Percentiles rank a stretch among this genome's conserved stretches.
phyloP scores from a whole-genome alignment of 2,888 invertebrate species.

The Orchestes rusci region DNA sequence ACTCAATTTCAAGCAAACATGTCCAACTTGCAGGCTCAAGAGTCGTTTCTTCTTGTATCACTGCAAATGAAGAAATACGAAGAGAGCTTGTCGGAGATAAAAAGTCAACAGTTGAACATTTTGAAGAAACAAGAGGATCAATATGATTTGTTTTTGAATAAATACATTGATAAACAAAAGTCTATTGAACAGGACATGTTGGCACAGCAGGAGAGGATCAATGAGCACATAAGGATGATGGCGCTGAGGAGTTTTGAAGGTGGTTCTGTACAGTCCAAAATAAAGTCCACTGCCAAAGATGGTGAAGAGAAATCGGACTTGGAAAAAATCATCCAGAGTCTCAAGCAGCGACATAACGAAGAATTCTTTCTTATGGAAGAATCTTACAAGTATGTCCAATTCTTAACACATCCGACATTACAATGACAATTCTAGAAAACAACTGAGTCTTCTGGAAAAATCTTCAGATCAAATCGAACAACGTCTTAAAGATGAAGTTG shows the following conservation, averaged over 20 bases:
- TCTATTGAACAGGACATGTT: constrained; percentile 53
- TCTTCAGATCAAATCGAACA: constrained; percentile 52
- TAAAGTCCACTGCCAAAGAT: background rate
- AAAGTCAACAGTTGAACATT: constrained; percentile 51
- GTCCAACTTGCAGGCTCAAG: constrained; percentile 54
- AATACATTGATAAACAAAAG: constrained; percentile 50
- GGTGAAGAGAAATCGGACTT: constrained; percentile 31
- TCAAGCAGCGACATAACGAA: constrained; percentile 52
- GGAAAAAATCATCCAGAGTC: constrained; percentile 44
- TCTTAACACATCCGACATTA: background rate
- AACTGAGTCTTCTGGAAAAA: constrained; percentile 51
- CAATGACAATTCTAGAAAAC: constrained; percentile 45
- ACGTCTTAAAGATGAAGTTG: constrained; percentile 53
- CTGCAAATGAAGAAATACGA: constrained; percentile 58
- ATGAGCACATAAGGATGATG: constrained; percentile 46
- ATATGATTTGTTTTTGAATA: constrained; percentile 48
- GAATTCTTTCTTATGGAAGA: constrained; percentile 57
- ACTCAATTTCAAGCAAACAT: constrained; percentile 45
- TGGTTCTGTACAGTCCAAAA: background rate
- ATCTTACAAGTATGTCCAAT: constrained; percentile 49
- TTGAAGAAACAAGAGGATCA: constrained; percentile 49
- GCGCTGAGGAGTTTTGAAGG: constrained; percentile 7
- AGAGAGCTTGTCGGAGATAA: constrained; percentile 52
- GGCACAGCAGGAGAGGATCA: constrained; percentile 55
- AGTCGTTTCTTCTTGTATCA: constrained; percentile 54